Conservation (phyloP, 2,797 vertebrate genomes). For the Platalea minor region DNA sequence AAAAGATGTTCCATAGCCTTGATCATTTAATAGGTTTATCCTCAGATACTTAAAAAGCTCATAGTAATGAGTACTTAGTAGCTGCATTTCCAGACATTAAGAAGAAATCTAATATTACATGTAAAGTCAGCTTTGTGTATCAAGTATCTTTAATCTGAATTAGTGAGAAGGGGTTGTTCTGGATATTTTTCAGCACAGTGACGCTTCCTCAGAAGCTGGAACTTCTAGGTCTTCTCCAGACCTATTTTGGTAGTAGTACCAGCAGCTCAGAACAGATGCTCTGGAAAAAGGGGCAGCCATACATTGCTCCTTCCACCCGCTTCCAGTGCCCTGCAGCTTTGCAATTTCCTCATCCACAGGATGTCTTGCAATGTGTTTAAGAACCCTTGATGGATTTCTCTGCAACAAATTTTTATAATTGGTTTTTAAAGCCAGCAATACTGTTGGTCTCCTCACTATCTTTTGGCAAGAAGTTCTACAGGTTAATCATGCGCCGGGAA, state of each 20-base stretch:
- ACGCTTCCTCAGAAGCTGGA: neutral
- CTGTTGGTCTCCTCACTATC: neutral
- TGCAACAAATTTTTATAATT: neutral
- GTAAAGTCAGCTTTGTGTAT: neutral
- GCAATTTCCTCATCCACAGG: neutral
- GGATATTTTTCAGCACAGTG: neutral
- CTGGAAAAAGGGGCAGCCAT: neutral
- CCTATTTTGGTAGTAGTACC: neutral
- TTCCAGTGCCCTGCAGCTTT: neutral
- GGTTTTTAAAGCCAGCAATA: neutral
- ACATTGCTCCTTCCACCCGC: neutral
- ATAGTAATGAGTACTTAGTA: neutral
- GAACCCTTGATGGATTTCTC: neutral
- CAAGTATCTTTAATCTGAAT: neutral
- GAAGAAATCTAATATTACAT: neutral
- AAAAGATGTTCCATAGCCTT: neutral
- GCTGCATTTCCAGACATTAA: neutral
- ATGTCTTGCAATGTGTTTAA: neutral
- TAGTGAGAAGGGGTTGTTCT: neutral
- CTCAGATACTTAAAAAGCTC: neutral
- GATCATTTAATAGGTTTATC: conserved; percentile 13
- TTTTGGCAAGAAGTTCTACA: neutral
- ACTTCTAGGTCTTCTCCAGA: neutral
- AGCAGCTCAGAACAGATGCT: neutral
- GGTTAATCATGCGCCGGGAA: neutral